Percentiles rank a stretch among this genome's conserved stretches.
Conservation (phyloP, 2,888 invertebrate genomes). For the Apamea anceps region DNA sequence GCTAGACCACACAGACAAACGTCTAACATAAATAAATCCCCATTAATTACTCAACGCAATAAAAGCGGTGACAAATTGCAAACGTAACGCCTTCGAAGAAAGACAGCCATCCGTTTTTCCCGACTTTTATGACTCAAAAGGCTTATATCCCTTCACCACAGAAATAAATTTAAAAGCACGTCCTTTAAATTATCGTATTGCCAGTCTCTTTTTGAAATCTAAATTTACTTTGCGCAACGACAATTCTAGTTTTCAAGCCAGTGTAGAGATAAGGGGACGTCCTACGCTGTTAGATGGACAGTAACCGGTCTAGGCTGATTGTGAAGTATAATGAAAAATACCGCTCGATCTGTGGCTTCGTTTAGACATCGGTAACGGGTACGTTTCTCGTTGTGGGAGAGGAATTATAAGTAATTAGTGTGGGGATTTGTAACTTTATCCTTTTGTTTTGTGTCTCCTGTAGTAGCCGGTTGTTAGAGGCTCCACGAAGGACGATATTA, state of each 20-base stretch:
- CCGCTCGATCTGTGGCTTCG: conserved; percentile 65
- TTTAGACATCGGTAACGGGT: conserved; percentile 53
- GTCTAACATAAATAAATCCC: conserved; percentile 27
- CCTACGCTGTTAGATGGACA: conserved; percentile 70
- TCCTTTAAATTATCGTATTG: conserved; percentile 53
- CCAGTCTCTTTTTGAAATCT: conserved; percentile 62
- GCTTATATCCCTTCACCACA: conserved; percentile 11
- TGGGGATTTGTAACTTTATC: conserved; percentile 6
- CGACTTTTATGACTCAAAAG: conserved; percentile 46
- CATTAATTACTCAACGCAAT: conserved; percentile 48
- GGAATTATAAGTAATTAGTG: conserved; percentile 43
- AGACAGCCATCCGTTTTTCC: conserved; percentile 27
- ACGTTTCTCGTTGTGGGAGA: conserved; percentile 46
- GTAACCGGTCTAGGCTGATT: conserved; percentile 66
- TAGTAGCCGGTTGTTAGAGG: not conserved
- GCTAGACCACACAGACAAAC: conserved; percentile 27
- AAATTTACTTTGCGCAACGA: conserved; percentile 64
- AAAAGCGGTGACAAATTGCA: conserved; percentile 50
- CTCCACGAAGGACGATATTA: not conserved
- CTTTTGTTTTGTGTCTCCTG: not conserved
- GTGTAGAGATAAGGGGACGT: conserved; percentile 70
- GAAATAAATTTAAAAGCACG: conserved; percentile 52
- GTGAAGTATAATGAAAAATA: conserved; percentile 79
- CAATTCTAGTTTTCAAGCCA: conserved; percentile 69
- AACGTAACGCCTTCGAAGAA: conserved; percentile 26